Evolutionary conservation across 2,797 vertebrate genomes (phyloP).

Genomic region (Vultur gryphus): DNA sequence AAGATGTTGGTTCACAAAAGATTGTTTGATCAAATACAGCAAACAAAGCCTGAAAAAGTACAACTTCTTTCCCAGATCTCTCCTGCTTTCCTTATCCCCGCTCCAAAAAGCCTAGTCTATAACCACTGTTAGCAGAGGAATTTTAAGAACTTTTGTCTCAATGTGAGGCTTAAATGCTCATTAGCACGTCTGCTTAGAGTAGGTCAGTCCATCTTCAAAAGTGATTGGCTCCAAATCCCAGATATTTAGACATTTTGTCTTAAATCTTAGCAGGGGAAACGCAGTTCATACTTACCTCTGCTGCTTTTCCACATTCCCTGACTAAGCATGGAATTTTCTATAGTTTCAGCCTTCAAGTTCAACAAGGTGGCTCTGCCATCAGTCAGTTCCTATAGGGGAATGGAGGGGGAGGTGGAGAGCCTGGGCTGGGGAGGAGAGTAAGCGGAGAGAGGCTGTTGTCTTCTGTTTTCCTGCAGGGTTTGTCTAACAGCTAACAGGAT

Average conservation of each 20-base stretch:
- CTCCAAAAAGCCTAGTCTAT: not conserved
- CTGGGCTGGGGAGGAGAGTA: not conserved
- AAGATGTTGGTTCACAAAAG: not conserved
- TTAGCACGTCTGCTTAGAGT: not conserved
- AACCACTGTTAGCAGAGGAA: not conserved
- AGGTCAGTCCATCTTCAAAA: not conserved
- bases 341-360: not conserved
- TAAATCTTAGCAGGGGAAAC: not conserved
- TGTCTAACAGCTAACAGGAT: slow-evolving; percentile 65
- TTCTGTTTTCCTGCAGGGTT: slow-evolving; percentile 56
- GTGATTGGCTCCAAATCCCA: not conserved
- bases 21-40: not conserved
- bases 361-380: not conserved
- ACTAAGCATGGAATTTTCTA: slow-evolving; percentile 7
- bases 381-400: not conserved
- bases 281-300: not conserved
- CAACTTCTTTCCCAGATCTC: not conserved
- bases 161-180: not conserved
- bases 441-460: not conserved
- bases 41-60: not conserved
- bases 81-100: not conserved
- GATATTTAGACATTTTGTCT: not conserved
- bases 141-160: not conserved
- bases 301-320: not conserved
- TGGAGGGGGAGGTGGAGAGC: not conserved